These are phyloP conservation scores for Nixonia krombeini DNA, from an alignment of 1,140 invertebrate genomes.

Conservation along the genomic window DNA sequence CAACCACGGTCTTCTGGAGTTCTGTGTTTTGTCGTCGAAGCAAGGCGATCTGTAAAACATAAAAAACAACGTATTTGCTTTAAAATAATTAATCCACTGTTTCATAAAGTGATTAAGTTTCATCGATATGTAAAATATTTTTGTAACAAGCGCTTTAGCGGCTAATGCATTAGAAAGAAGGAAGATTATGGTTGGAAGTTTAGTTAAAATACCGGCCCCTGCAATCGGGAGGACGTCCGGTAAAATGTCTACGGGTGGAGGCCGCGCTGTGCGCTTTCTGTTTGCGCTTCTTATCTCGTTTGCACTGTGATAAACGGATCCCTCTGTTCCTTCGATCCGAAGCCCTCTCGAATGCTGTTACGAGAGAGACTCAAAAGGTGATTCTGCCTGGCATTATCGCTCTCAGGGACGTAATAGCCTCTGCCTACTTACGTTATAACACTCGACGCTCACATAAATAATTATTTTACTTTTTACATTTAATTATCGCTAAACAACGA, in stretches of 20 bases:
- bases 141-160: not conserved
- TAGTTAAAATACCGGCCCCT: slow-evolving; percentile 60
- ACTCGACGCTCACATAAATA: no score
- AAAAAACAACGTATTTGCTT: no score
- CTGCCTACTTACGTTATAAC: slow-evolving; percentile 6
- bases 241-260: slow-evolving; percentile 52
- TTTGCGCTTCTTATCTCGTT: slow-evolving; percentile 71
- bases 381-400: slow-evolving; percentile 19
- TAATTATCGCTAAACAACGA: no score
- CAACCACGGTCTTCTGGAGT: slow-evolving; percentile 61
- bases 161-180: not conserved
- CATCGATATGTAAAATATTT: not conserved
- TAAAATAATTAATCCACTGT: no score
- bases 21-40: slow-evolving; percentile 63
- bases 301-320: slow-evolving; percentile 66
- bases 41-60: slow-evolving; percentile 57
- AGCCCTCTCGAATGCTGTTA: slow-evolving; percentile 8
- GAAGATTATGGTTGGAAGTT: slow-evolving; percentile 1
- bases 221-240: slow-evolving; percentile 69
- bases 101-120: no score
- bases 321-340: slow-evolving; percentile 39
- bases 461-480: no score
- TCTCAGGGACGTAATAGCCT: not conserved
- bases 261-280: slow-evolving; percentile 59
- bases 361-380: slow-evolving; percentile 13